Percentiles rank a stretch among this genome's conserved stretches.
phyloP scores from a whole-genome alignment of 2,113 vertebrate species.

The Struthidea cinerea region DNA sequence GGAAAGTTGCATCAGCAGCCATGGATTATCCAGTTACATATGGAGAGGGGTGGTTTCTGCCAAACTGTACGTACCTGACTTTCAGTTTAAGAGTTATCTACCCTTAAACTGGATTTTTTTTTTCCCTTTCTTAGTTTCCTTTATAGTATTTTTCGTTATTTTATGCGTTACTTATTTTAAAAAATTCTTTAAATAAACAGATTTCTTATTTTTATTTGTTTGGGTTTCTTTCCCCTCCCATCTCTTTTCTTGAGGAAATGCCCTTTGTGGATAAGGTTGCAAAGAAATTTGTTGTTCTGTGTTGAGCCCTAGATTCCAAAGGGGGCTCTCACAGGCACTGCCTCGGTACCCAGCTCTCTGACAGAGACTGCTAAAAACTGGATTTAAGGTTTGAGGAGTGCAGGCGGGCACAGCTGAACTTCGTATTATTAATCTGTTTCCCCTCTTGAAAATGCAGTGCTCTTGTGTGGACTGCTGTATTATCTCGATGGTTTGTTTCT shows the following conservation, averaged over 20 bases:
- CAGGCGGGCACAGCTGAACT: not conserved
- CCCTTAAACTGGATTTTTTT: not conserved
- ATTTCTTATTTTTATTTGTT: not conserved
- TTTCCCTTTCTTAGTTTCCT: not conserved
- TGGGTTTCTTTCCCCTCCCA: not conserved
- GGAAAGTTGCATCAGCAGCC: constrained; percentile 50
- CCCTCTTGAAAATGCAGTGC: not conserved
- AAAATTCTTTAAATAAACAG: not conserved
- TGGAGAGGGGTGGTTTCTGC: not conserved
- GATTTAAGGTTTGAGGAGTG: not conserved
- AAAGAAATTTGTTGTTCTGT: not conserved
- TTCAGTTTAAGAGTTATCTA: not conserved
- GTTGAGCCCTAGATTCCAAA: not conserved
- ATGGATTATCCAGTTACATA: not conserved
- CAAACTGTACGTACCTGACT: not conserved
- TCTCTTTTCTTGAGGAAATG: not conserved
- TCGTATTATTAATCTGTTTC: fast-evolving
- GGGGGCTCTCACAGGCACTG: not conserved
- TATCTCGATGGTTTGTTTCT: not conserved
- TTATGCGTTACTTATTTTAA: not conserved
- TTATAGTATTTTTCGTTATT: not conserved
- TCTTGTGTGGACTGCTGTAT: not conserved
- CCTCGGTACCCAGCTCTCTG: too few species aligned
- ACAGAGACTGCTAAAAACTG: not conserved
- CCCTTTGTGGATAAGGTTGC: not conserved